phyloP scores from a whole-genome alignment of 2,113 vertebrate genomes.

The Aegithalos caudatus region DNA sequence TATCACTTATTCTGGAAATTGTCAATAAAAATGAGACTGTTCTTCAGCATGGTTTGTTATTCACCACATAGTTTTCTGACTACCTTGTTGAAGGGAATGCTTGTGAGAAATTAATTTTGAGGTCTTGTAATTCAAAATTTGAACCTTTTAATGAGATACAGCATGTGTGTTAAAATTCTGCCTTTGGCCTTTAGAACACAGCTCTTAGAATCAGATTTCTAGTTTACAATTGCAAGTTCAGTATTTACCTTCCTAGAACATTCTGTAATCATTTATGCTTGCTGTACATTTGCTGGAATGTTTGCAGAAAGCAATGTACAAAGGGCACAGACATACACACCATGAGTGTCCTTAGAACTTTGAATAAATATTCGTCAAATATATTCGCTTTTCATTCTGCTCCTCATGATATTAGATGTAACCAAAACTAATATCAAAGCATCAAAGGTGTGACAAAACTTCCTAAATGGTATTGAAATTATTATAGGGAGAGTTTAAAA shows the following conservation, averaged over 20 bases:
- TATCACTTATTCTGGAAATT: background rate
- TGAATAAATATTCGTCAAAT: conserved; percentile 49
- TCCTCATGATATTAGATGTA: background rate
- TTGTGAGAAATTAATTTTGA: background rate
- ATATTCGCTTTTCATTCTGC: background rate
- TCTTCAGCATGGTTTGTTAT: background rate
- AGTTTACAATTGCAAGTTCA: background rate
- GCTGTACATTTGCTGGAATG: background rate
- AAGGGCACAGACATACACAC: background rate
- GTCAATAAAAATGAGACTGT: background rate
- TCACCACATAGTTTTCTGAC: background rate
- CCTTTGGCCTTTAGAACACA: background rate
- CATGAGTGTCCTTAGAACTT: background rate
- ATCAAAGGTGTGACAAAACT: background rate
- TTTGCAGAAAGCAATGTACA: conserved; percentile 34
- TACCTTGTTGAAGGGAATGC: background rate
- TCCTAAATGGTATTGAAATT: background rate
- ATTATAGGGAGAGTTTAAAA: background rate
- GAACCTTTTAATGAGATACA: background rate
- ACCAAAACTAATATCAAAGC: conserved; percentile 36
- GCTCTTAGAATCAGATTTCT: background rate
- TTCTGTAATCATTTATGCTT: background rate
- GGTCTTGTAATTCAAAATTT: background rate
- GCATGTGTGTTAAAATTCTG: background rate
- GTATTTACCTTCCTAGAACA: conserved; percentile 31